Evolutionary conservation across 1,140 invertebrate species (phyloP).

Genomic region (Atta cephalotes): DNA sequence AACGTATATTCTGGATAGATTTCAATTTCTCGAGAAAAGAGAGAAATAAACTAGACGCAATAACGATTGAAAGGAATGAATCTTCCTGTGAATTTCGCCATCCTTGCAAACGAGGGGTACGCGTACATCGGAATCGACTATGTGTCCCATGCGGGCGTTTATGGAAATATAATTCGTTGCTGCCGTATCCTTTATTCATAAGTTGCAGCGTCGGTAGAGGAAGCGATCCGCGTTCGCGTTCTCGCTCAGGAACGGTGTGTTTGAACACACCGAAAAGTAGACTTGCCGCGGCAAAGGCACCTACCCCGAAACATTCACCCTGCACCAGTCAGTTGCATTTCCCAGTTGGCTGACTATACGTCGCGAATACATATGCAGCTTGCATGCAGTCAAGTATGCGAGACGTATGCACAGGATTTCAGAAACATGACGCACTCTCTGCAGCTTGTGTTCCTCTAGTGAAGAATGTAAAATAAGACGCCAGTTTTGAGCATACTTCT

Average conservation of each 20-base stretch:
- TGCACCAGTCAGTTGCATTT: conserved; percentile 62
- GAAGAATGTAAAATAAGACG: background rate
- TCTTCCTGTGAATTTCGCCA: conserved; percentile 54
- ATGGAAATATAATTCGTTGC: conserved; percentile 75
- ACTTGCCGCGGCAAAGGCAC: conserved; percentile 31
- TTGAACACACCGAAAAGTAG: conserved; percentile 27
- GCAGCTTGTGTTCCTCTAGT: background rate
- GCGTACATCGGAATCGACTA: conserved; percentile 46
- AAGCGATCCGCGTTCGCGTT: conserved; percentile 41
- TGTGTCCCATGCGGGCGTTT: conserved; percentile 70
- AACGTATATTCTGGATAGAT: background rate
- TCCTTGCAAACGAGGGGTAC: conserved; percentile 46
- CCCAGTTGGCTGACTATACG: conserved; percentile 52
- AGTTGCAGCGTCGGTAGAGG: conserved; percentile 59
- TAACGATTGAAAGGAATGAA: conserved; percentile 41
- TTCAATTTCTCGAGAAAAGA: conserved; percentile 38
- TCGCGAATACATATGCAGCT: conserved; percentile 42
- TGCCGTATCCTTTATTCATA: conserved; percentile 73
- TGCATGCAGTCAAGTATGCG: conserved; percentile 18
- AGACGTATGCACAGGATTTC: conserved; percentile 7
- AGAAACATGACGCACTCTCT: conserved; percentile 19
- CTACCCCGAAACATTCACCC: conserved; percentile 46
- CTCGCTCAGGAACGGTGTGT: background rate
- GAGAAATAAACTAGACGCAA: conserved; percentile 27
- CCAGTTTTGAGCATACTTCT: background rate